phyloP scores from a whole-genome alignment of 2,797 vertebrate species.

The Aldrovandia affinis region DNA sequence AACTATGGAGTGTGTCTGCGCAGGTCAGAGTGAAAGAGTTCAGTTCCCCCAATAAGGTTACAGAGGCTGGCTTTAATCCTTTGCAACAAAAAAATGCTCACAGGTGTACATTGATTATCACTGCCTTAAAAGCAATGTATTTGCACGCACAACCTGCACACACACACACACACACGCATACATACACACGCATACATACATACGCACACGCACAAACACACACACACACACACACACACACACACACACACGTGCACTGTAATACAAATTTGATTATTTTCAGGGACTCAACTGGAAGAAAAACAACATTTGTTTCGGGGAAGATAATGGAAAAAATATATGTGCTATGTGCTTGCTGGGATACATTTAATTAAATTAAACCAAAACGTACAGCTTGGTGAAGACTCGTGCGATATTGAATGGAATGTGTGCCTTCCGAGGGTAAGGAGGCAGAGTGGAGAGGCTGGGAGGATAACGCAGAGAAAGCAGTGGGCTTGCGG shows the following conservation, averaged over 20 bases:
- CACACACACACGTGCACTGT: neutral
- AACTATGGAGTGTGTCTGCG: neutral
- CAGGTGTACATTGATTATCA: conserved; percentile 17
- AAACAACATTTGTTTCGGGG: conserved; percentile 5
- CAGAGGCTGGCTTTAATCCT: neutral
- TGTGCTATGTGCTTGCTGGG: conserved; percentile 40
- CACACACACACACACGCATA: conserved; percentile 16
- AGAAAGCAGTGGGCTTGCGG: conserved; percentile 54
- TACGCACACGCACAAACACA: neutral
- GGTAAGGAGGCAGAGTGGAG: conserved; percentile 45
- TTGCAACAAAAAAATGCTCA: neutral
- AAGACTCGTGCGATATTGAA: conserved; percentile 50
- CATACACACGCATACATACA: neutral
- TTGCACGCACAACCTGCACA: conserved; percentile 45
- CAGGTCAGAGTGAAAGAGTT: neutral
- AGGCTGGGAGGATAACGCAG: conserved; percentile 37
- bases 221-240: neutral
- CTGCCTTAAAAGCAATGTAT: conserved; percentile 32
- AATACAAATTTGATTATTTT: conserved; percentile 46
- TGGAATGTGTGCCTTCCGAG: conserved; percentile 49
- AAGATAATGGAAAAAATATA: conserved; percentile 39
- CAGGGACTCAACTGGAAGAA: conserved; percentile 49
- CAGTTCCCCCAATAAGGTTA: neutral
- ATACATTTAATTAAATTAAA: conserved; percentile 21
- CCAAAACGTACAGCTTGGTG: conserved; percentile 48